Base-by-base conservation (phyloP, 2,888 invertebrate species). In the Papilio demoleus region DNA sequence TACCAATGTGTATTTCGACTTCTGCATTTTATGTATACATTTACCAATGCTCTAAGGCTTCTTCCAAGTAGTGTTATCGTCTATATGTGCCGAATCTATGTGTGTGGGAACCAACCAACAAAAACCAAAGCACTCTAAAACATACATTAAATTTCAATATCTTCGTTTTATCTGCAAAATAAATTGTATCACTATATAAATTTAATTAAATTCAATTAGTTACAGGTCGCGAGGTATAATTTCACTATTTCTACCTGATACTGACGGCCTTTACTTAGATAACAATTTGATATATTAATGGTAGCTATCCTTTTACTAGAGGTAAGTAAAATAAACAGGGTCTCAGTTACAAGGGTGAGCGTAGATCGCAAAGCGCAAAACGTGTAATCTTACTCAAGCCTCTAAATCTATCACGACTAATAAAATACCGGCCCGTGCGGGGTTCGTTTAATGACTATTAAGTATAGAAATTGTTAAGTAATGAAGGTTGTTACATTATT, bases 371-470 rank as follows among this genome's bases (percentile, higher is more conserved):
- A 63, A 50, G 66, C 65, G 65, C 65, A 59, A 69, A 69, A 67
- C 70, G 67, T 70, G 68, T 64, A 70, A 72, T 69, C 67, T 70
- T 65, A 42, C 64, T 64, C 64, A 62, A 70, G 65, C 68, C 69
- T 56, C 61, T 71, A 67, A 72, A 72, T 72, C 68, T 72, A 72
- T 70, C 64, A 71, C 66, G 63, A 63, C 67, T 56, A 70, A 67
- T 70, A 65, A 64, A 70, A 69, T 65, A 65, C 38, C 56, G 53
- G 61, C 60, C 22, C 9, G 60, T 53, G 59, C 19, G 12, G 63
- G 42, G 71, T 67, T 56, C 14, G 67, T 68, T 61, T 53, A 69
- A 65, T 65, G 27, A 53, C 60, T 71, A 70, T 70, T 70, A n/a
- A 72, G 60, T 42, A 65, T 50, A 38, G 65, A 56, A 61, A 71